These are phyloP conservation scores for Campaea margaritaria DNA, from an alignment of 2,888 invertebrate genomes.

Conservation along the genomic window DNA sequence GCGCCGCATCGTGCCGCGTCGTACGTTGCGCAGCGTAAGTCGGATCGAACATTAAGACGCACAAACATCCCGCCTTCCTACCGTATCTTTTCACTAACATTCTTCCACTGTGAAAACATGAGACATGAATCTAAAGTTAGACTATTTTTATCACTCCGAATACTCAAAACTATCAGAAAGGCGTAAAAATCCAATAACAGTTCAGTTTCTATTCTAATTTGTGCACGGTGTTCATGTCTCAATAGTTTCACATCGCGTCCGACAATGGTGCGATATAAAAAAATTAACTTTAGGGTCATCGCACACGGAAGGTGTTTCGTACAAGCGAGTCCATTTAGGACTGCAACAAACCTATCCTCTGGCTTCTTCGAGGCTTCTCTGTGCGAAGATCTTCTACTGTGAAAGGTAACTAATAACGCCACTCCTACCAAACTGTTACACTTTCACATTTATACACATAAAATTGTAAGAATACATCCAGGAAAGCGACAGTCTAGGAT, in stretches of 20 bases:
- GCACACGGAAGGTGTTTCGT: no score
- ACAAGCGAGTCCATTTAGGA: no score
- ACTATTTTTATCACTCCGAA: conserved; percentile 12
- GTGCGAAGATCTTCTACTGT: no score
- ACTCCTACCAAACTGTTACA: neutral
- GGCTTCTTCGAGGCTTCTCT: no score
- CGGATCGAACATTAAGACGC: conserved; percentile 12
- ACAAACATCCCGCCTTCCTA: conserved; percentile 41
- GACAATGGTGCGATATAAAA: conserved; percentile 25
- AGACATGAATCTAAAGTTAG: conserved; percentile 31
- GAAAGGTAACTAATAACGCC: no score
- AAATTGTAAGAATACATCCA: neutral
- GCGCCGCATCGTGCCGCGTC: no score
- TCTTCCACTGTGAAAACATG: conserved; percentile 41
- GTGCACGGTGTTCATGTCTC: conserved; percentile 28
- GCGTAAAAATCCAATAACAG: conserved; percentile 21
- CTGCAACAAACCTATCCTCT: no score
- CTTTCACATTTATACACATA: no score
- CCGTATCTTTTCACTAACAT: conserved; percentile 37
- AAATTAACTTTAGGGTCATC: neutral
- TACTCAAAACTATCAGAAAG: conserved; percentile 15
- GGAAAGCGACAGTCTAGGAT: neutral
- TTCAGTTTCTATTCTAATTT: conserved; percentile 39
- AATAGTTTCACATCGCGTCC: conserved; percentile 14
- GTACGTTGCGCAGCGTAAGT: neutral